Percentiles rank a stretch among this genome's conserved stretches.
These are phyloP conservation scores for Globodera ellingtonae DNA, from an alignment of 1,140 invertebrate genomes.

Conservation along the genomic window DNA sequence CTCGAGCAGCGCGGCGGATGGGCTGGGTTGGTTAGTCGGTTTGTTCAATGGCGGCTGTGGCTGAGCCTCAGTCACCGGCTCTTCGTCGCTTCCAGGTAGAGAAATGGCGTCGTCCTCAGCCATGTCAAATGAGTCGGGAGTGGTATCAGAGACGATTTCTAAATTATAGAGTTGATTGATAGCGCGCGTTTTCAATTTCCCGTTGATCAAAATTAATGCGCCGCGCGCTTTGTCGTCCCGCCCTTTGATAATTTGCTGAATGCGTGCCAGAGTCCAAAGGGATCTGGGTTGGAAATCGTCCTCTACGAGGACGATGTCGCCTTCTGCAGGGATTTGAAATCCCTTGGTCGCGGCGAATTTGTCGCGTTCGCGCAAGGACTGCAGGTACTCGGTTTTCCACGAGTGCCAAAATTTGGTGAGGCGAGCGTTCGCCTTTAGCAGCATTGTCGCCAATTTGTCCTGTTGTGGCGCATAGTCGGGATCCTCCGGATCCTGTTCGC, in stretches of 20 bases:
- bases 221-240: neutral
- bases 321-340: neutral
- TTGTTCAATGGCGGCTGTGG: neutral
- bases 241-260: neutral
- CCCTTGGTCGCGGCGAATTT: neutral
- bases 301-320: neutral
- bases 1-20: neutral
- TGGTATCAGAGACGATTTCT: neutral
- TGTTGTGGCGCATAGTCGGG: neutral
- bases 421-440: neutral
- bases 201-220: neutral
- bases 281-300: neutral
- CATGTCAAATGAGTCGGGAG: neutral
- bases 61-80: neutral
- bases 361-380: neutral
- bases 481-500: neutral
- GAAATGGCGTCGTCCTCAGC: neutral
- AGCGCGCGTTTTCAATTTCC: neutral
- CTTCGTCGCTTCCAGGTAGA: neutral
- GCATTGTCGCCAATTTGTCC: neutral
- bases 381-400: conserved; percentile 7
- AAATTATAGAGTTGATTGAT: neutral
- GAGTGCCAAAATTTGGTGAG: neutral
- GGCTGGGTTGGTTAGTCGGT: neutral
- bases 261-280: neutral